A percentile compares a stretch with the other conserved stretches of the same genome.
phyloP scores from a whole-genome alignment of 2,113 vertebrate genomes.

The Grus americana region DNA sequence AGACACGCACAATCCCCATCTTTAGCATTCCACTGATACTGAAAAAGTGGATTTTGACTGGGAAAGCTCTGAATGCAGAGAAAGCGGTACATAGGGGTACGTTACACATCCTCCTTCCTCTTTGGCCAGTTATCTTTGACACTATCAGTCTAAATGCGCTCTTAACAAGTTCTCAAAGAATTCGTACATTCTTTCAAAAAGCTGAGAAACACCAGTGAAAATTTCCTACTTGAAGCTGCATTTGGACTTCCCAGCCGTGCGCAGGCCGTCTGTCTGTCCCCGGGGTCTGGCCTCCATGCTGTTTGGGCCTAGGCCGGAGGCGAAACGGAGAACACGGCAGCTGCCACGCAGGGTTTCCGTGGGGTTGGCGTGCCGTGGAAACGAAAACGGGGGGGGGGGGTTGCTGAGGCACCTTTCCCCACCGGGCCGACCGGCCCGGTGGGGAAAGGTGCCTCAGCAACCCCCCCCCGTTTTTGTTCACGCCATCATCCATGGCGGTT shows the following conservation, averaged over 20 bases:
- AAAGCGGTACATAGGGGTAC: accelerated
- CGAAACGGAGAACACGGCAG: accelerated
- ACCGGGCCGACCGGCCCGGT: too few relatives aligned
- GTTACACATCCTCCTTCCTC: neutral
- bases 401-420: neutral
- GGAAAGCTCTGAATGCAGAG: neutral
- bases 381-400: accelerated
- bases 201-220: accelerated
- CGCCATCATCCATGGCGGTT: too few relatives aligned
- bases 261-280: accelerated
- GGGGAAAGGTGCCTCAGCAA: too few relatives aligned
- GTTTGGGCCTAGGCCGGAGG: accelerated
- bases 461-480: too few relatives aligned
- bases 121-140: neutral
- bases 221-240: accelerated
- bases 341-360: neutral
- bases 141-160: accelerated
- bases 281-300: accelerated
- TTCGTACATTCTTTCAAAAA: accelerated
- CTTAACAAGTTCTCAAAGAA: neutral
- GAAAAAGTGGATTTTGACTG: neutral
- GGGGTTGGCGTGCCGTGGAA: neutral
- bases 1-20: neutral
- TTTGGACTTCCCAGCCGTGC: accelerated
- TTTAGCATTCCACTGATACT: accelerated